phyloP scores from a whole-genome alignment of 1,140 invertebrate genomes.

The Rhizoglyphus robini region DNA sequence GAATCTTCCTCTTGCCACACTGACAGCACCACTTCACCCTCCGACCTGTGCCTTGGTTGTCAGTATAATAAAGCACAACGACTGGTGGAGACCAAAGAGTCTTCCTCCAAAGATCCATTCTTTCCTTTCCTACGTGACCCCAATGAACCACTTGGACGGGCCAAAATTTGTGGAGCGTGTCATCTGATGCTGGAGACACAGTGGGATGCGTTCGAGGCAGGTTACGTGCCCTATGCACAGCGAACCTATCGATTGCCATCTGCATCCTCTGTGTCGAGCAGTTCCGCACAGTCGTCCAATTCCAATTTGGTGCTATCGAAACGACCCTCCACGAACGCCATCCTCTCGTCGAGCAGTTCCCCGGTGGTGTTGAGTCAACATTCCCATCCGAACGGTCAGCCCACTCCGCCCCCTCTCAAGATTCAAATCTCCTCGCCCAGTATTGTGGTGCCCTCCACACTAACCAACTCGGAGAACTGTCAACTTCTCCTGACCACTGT shows the following conservation, averaged over 20 bases:
- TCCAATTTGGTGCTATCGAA: neutral
- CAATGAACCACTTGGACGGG: conserved; percentile 42
- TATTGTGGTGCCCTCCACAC: conserved; percentile 8
- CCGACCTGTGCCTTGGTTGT: neutral
- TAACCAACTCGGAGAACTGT: conserved; percentile 7
- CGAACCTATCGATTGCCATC: conserved; percentile 12
- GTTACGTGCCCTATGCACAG: conserved; percentile 20
- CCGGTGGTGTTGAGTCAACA: neutral
- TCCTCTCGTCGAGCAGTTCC: neutral
- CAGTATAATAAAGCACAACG: neutral
- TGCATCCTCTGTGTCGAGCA: neutral
- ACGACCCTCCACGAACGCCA: neutral
- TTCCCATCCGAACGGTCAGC: conserved; percentile 39
- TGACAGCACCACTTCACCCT: too few relatives aligned
- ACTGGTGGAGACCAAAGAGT: conserved; percentile 11
- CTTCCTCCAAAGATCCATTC: neutral
- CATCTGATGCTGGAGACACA: conserved; percentile 10
- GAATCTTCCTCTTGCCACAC: neutral
- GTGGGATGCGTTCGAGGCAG: conserved; percentile 15
- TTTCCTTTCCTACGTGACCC: neutral
- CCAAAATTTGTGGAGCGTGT: conserved; percentile 40
- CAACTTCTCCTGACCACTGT: conserved; percentile 27
- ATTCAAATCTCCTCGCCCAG: conserved; percentile 25
- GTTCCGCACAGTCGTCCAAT: neutral
- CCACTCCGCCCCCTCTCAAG: conserved; percentile 40